phyloP scores from a whole-genome alignment of 2,888 invertebrate genomes.

The Corbicula japonica region DNA sequence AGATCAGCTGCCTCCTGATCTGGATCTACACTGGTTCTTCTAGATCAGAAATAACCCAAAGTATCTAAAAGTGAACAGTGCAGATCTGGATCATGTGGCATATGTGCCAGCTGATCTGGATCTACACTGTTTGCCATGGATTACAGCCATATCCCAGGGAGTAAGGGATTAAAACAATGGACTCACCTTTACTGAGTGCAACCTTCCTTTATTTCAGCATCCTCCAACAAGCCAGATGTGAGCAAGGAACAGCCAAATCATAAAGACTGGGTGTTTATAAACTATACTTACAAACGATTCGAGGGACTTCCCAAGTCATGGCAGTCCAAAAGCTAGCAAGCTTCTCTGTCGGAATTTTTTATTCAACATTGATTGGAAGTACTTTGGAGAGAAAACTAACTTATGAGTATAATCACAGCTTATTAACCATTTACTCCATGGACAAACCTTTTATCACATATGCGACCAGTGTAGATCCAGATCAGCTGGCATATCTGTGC shows the following conservation, averaged over 20 bases:
- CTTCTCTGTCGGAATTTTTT: background rate
- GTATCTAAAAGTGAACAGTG: too few species aligned
- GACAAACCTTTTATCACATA: background rate
- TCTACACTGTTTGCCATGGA: background rate
- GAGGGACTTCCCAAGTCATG: slow-evolving; percentile 93
- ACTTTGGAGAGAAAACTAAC: background rate
- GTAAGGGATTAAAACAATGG: background rate
- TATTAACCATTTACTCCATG: background rate
- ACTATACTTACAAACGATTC: slow-evolving; percentile 99
- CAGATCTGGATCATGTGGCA: too few species aligned
- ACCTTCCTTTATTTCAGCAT: slow-evolving; percentile 60
- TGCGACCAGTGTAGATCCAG: background rate
- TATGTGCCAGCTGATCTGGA: too few species aligned
- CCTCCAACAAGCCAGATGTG: slow-evolving; percentile 49
- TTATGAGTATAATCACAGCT: background rate
- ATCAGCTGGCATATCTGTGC: background rate
- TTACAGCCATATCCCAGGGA: too few species aligned
- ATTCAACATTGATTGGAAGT: background rate
- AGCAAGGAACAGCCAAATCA: slow-evolving; percentile 74
- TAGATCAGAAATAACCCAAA: too few species aligned
- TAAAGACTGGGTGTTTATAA: slow-evolving; percentile 99
- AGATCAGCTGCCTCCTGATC: too few species aligned
- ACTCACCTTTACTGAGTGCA: background rate
- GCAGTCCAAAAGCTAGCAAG: slow-evolving; percentile 63
- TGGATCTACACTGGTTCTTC: too few species aligned